phyloP scores from a whole-genome alignment of 2,797 vertebrate genomes.

The Protonibea diacanthus region DNA sequence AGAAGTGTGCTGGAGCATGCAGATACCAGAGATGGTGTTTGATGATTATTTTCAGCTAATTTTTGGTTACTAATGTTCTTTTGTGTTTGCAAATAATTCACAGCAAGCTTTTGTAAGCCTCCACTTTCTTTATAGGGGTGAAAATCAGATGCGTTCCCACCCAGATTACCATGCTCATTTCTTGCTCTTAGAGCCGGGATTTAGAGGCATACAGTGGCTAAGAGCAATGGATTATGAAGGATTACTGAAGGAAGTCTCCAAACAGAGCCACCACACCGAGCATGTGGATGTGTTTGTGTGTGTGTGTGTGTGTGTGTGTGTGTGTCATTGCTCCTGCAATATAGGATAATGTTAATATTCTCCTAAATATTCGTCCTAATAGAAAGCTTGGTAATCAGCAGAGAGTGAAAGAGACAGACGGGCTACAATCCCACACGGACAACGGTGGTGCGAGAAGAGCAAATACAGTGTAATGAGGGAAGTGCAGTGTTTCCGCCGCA shows the following conservation, averaged over 20 bases:
- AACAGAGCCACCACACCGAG: constrained; percentile 73
- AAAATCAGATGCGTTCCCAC: constrained; percentile 75
- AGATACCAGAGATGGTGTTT: constrained; percentile 11
- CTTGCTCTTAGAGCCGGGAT: constrained; percentile 78
- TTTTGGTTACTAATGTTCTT: constrained; percentile 32
- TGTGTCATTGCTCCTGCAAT: constrained; percentile 64
- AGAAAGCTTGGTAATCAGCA: constrained; percentile 67
- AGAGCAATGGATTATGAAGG: constrained; percentile 84
- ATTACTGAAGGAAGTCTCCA: constrained; percentile 81
- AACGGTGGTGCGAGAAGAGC: constrained; percentile 38
- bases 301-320: constrained; percentile 47
- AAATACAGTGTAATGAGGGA: constrained; percentile 61
- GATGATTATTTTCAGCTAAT: constrained; percentile 36
- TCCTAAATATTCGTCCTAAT: constrained; percentile 59
- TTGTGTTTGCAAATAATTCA: constrained; percentile 58
- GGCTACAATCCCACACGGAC: constrained; percentile 49
- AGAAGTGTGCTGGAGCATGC: neutral
- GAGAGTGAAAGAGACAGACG: constrained; percentile 52
- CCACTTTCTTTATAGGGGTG: constrained; percentile 57
- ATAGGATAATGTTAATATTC: constrained; percentile 63
- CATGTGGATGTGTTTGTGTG: constrained; percentile 50
- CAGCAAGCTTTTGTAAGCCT: constrained; percentile 52
- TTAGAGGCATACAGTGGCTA: constrained; percentile 83
- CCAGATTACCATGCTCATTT: constrained; percentile 82
- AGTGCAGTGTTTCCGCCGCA: constrained; percentile 42